These are phyloP conservation scores for Pollenia labialis DNA, from an alignment of 2,888 invertebrate genomes.

Conservation along the genomic window DNA sequence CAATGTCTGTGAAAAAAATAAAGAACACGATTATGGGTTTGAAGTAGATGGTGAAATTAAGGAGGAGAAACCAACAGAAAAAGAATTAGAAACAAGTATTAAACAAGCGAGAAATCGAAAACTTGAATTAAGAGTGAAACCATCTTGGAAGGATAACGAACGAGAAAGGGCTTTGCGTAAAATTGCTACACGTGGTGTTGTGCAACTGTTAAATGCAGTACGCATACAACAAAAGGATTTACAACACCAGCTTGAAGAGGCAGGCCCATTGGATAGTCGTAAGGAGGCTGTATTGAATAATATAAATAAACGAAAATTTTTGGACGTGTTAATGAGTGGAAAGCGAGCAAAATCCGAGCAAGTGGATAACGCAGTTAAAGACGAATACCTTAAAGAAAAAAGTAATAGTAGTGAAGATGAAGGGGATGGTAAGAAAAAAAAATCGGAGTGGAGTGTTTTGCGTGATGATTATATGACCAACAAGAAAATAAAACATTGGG, in stretches of 20 bases:
- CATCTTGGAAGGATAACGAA: conserved; percentile 90
- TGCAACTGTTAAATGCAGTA: conserved; percentile 96
- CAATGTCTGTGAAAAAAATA: conserved; percentile 84
- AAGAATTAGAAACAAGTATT: conserved; percentile 76
- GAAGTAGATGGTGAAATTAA: conserved; percentile 88
- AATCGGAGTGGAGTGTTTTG: conserved; percentile 87
- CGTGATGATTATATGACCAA: conserved; percentile 95
- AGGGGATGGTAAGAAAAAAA: conserved; percentile 82
- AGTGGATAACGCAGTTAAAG: conserved; percentile 85
- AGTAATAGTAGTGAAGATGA: conserved; percentile 83
- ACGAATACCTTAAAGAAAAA: conserved; percentile 84
- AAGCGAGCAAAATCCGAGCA: conserved; percentile 85
- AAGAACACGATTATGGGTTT: conserved; percentile 85
- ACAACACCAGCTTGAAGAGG: conserved; percentile 88
- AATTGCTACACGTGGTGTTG: conserved; percentile 96
- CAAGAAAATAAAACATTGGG: conserved; percentile 96
- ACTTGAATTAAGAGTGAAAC: conserved; percentile 88
- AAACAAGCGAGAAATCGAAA: conserved; percentile 85
- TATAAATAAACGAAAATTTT: conserved; percentile 89
- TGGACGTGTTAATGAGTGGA: conserved; percentile 91
- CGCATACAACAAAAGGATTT: conserved; percentile 92
- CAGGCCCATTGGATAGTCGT: conserved; percentile 90
- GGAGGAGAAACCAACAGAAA: conserved; percentile 83
- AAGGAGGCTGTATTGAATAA: conserved; percentile 91
- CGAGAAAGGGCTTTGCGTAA: conserved; percentile 90